Evolutionary conservation across 2,797 vertebrate species (phyloP).

Genomic region (Threskiornis aethiopicus): DNA sequence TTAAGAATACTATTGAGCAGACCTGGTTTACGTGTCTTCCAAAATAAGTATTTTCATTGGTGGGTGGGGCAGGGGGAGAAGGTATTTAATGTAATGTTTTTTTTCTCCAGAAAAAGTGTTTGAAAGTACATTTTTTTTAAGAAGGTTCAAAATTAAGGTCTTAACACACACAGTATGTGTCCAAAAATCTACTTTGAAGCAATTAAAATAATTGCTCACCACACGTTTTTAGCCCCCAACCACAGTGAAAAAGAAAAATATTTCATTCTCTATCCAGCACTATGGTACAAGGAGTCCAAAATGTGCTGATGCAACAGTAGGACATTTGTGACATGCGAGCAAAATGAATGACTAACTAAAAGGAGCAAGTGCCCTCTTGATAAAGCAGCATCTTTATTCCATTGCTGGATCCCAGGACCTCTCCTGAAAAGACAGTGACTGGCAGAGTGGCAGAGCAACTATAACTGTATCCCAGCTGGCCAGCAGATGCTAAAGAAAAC

Average conservation of each 20-base stretch:
- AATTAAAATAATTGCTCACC: neutral
- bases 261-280: neutral
- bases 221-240: neutral
- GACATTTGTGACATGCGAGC: accelerated
- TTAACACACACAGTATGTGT: neutral
- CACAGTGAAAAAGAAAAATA: neutral
- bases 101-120: neutral
- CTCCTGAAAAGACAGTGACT: neutral
- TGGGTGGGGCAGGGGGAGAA: no score
- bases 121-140: neutral
- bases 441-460: neutral
- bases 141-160: neutral
- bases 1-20: neutral
- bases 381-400: neutral
- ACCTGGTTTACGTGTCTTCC: neutral
- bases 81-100: accelerated
- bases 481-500: neutral
- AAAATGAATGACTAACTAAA: neutral
- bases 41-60: neutral
- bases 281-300: neutral
- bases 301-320: neutral
- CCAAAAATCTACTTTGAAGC: neutral
- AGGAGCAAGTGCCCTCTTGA: neutral
- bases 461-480: neutral
- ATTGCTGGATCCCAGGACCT: neutral